A percentile compares a stretch with the other conserved stretches of the same genome.
Conservation (phyloP, 2,113 vertebrate species). For the Benitochromis conjunctus region DNA sequence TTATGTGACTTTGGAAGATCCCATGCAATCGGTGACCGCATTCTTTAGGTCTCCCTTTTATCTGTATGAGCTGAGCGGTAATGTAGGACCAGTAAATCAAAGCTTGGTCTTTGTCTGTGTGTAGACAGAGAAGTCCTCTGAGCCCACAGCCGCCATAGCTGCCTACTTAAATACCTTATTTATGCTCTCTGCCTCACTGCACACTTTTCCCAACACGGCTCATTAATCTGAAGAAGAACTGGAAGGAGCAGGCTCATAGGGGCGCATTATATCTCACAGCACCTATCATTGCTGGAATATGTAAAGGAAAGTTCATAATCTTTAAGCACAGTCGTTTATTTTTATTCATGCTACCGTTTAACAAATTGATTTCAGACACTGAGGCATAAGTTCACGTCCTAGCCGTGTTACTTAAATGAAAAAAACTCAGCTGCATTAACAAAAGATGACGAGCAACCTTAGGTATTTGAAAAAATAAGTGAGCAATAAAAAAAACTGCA, state of each 20-base stretch:
- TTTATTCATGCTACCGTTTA: neutral
- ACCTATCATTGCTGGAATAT: slow-evolving; percentile 47
- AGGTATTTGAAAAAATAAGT: slow-evolving; percentile 41
- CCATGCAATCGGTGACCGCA: slow-evolving; percentile 4
- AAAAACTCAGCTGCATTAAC: neutral
- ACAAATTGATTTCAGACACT: neutral
- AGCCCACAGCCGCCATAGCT: slow-evolving; percentile 60
- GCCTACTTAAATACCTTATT: slow-evolving; percentile 72
- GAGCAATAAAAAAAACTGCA: neutral
- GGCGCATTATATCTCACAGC: slow-evolving; percentile 58
- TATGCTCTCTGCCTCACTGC: slow-evolving; percentile 67
- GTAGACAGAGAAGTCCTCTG: slow-evolving; percentile 45
- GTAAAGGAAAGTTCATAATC: slow-evolving; percentile 34
- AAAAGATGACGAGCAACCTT: neutral
- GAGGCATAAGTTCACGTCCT: neutral
- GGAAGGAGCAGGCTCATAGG: slow-evolving; percentile 59
- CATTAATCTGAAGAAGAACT: slow-evolving; percentile 70
- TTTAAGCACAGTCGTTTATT: neutral
- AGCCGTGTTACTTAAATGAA: neutral
- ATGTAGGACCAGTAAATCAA: slow-evolving; percentile 62
- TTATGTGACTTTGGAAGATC: slow-evolving; percentile 34
- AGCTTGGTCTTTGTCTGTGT: slow-evolving; percentile 51
- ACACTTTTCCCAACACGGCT: slow-evolving; percentile 70
- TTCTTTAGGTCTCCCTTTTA: slow-evolving; percentile 52
- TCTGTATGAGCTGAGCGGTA: slow-evolving; percentile 38